These are phyloP conservation scores for Polyommatus iphigenia DNA, from an alignment of 2,888 invertebrate species.

Conservation along the genomic window DNA sequence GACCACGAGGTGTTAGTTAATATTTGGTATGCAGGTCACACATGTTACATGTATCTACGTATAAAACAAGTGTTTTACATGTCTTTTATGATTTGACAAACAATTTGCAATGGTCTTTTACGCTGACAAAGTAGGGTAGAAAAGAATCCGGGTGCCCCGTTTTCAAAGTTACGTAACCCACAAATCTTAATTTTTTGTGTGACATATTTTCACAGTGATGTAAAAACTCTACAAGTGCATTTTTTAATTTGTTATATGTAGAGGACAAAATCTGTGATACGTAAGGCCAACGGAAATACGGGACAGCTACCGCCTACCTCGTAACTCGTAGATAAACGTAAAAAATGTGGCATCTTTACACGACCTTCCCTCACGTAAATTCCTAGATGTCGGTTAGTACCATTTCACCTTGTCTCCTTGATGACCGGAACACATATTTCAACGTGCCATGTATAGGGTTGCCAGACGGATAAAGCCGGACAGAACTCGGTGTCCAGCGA, in stretches of 20 bases:
- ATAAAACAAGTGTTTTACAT: not conserved
- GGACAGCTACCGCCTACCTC: not conserved
- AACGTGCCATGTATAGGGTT: not conserved
- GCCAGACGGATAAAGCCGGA: not conserved
- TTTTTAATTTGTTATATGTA: not conserved
- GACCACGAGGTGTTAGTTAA: not conserved
- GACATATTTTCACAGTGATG: no score
- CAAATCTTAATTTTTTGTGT: not conserved
- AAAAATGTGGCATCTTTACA: conserved; percentile 4
- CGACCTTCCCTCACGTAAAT: not conserved
- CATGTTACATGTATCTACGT: not conserved
- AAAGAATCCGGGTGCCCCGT: not conserved
- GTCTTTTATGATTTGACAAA: not conserved
- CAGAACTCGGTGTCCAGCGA: not conserved
- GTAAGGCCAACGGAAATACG: conserved; percentile 9
- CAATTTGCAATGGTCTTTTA: not conserved
- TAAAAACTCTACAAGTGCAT: not conserved
- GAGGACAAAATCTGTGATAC: not conserved
- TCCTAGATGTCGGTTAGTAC: conserved; percentile 7
- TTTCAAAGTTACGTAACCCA: conserved; percentile 1
- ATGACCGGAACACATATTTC: conserved; percentile 12
- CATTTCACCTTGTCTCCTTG: conserved; percentile 11
- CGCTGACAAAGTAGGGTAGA: not conserved
- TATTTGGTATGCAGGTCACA: not conserved
- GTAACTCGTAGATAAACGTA: conserved; percentile 17